These are phyloP conservation scores for Nannospalax galili DNA, from an alignment of 2,113 vertebrate species.

Conservation along the genomic window DNA sequence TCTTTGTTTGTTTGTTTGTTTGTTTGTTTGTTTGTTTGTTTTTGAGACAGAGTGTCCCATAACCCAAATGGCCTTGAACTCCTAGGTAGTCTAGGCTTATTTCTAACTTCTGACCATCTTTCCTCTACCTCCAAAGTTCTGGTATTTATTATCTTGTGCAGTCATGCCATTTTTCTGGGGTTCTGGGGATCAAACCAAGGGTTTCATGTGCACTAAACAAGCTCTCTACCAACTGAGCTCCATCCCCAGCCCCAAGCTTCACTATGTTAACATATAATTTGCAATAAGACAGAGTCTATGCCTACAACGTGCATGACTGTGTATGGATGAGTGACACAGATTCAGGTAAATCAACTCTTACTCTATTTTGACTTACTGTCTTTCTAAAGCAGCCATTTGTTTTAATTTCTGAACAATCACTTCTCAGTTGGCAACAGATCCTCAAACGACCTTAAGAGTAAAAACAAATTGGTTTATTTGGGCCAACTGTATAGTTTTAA, in stretches of 20 bases:
- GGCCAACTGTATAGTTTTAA: too few species aligned
- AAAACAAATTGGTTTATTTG: too few species aligned
- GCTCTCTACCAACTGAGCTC: neutral
- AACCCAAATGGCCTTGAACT: neutral
- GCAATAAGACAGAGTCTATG: neutral
- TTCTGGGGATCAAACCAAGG: too few species aligned
- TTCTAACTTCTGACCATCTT: neutral
- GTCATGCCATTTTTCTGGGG: neutral
- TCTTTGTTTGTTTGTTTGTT: neutral
- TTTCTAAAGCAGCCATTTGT: too few species aligned
- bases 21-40: neutral
- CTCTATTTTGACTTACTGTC: neutral
- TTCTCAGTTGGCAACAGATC: too few species aligned
- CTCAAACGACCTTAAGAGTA: too few species aligned
- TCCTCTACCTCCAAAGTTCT: neutral
- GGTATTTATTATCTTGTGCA: too few species aligned
- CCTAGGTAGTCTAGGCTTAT: neutral
- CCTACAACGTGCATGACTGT: too few species aligned
- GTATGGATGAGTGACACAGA: too few species aligned
- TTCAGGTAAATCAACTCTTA: neutral
- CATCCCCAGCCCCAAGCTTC: neutral
- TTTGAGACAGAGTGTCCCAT: neutral
- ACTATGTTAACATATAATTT: neutral
- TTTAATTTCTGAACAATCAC: neutral
- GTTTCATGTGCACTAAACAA: too few species aligned